Evolutionary conservation across 2,113 vertebrate species (phyloP).

Genomic region (Nannobrachium achirus): DNA sequence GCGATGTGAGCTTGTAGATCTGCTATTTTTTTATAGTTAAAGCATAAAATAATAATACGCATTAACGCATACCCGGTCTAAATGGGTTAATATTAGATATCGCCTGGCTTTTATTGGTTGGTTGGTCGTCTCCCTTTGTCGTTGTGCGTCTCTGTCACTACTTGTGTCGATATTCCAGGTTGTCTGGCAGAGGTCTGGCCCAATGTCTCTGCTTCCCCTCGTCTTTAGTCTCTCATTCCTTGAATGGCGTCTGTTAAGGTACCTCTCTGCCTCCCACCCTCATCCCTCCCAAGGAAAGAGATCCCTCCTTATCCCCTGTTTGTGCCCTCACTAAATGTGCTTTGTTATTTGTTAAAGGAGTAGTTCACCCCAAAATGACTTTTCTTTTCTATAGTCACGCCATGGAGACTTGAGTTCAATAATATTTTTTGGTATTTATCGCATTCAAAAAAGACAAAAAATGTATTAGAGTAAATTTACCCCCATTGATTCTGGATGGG

Average conservation of each 20-base stretch:
- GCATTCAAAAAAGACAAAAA: too few species aligned
- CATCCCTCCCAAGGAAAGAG: conserved; percentile 1
- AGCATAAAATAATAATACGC: too few species aligned
- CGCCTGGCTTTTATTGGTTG: neutral
- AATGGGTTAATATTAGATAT: too few species aligned
- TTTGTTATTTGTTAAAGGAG: neutral
- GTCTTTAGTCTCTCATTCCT: conserved; percentile 36
- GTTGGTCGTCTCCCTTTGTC: conserved; percentile 9
- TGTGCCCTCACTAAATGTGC: neutral
- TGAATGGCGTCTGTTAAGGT: conserved; percentile 33
- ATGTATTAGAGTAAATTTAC: too few species aligned
- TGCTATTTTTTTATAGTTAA: too few species aligned
- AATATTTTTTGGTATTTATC: too few species aligned
- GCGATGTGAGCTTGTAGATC: too few species aligned
- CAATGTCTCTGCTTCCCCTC: conserved; percentile 20
- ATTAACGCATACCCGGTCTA: too few species aligned
- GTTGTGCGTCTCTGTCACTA: conserved; percentile 38
- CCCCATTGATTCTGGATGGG: too few species aligned
- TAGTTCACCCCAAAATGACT: too few species aligned
- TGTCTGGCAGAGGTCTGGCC: conserved; percentile 10
- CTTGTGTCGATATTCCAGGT: conserved; percentile 28
- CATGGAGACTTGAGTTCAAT: too few species aligned
- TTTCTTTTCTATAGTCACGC: too few species aligned
- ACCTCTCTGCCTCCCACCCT: neutral
- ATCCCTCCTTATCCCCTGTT: conserved; percentile 1